Conservation (phyloP, 2,797 vertebrate species). For the Pseudochirops corinnae region DNA sequence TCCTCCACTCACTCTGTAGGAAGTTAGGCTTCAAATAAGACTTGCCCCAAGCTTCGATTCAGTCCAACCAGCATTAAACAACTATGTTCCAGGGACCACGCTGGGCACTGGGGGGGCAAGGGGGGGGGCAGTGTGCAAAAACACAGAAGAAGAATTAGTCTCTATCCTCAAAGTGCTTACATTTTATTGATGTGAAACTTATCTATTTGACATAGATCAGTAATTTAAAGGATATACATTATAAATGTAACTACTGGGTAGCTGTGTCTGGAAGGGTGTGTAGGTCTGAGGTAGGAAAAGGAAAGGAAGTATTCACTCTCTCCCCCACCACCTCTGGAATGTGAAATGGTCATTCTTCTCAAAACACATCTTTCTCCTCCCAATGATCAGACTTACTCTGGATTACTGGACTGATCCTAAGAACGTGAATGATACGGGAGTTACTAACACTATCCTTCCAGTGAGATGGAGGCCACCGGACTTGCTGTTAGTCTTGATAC, state of each 20-base stretch:
- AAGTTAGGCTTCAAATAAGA: neutral
- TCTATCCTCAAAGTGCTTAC: neutral
- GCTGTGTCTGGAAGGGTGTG: neutral
- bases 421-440: neutral
- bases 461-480: neutral
- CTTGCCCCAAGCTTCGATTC: neutral
- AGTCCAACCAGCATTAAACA: neutral
- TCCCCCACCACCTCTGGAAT: neutral
- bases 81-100: neutral
- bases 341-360: neutral
- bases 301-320: neutral
- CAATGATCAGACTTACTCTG: neutral
- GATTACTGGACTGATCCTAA: neutral
- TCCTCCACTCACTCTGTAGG: neutral
- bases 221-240: neutral
- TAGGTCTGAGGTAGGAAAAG: neutral
- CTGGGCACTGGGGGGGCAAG: no score
- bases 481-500: neutral
- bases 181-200: neutral
- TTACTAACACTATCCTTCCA: neutral
- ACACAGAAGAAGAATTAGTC: neutral
- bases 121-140: no score
- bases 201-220: neutral
- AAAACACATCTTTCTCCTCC: neutral
- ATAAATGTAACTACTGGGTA: neutral